Conservation (phyloP, 2,113 vertebrate species). For the Pelodiscus sinensis region DNA sequence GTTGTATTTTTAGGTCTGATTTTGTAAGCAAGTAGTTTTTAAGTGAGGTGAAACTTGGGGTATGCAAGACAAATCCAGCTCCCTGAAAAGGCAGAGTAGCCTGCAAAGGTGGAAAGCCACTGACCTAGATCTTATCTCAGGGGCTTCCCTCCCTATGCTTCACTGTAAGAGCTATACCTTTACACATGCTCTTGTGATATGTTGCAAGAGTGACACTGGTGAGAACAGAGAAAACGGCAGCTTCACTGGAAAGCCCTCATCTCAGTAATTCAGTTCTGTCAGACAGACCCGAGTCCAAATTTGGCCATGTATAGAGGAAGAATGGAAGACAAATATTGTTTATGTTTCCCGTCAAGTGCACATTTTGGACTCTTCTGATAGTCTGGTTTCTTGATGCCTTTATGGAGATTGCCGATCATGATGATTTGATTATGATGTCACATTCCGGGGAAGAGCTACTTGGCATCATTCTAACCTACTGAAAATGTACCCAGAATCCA, state of each 20-base stretch:
- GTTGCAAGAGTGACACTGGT: not conserved
- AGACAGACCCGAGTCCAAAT: not conserved
- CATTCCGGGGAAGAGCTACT: not conserved
- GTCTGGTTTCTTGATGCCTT: not conserved
- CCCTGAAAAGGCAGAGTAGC: too few relatives aligned
- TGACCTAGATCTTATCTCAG: not conserved
- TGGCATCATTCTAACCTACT: fast-evolving
- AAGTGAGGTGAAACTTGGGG: too few relatives aligned
- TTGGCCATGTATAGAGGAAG: not conserved
- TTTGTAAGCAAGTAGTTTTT: too few relatives aligned
- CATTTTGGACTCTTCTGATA: fast-evolving
- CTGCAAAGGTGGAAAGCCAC: too few relatives aligned
- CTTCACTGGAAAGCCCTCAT: not conserved
- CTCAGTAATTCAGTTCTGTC: not conserved
- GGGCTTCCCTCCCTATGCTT: fast-evolving
- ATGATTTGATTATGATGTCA: not conserved
- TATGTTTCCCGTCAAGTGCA: fast-evolving
- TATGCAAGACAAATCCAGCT: too few relatives aligned
- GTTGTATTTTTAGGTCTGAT: too few relatives aligned
- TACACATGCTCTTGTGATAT: not conserved
- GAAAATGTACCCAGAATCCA: not conserved
- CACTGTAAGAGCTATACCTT: fast-evolving
- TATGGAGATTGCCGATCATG: too few relatives aligned
- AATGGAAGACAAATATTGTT: not conserved
- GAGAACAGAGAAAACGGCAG: not conserved